Conservation (phyloP, 2,113 vertebrate species). For the Mirounga angustirostris region DNA sequence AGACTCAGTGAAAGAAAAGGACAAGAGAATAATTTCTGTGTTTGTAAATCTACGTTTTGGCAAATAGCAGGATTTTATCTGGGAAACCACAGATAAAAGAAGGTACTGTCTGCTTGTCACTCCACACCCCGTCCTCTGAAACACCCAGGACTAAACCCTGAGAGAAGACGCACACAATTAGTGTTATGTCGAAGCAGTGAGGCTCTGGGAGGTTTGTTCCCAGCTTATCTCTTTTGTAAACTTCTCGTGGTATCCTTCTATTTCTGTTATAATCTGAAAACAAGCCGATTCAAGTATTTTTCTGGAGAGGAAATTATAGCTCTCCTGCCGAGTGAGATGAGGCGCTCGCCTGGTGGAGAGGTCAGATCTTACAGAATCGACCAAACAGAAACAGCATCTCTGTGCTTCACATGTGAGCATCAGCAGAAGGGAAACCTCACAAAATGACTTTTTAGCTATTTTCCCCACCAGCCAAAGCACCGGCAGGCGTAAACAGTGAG, state of each 20-base stretch:
- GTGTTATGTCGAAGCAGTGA: not conserved
- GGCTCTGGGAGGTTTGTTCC: not conserved
- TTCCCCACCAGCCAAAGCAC: not conserved
- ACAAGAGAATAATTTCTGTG: not conserved
- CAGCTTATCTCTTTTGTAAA: not conserved
- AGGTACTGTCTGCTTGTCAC: not conserved
- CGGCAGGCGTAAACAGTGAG: not conserved
- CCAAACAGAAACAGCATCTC: not conserved
- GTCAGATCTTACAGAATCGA: not conserved
- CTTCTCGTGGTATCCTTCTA: not conserved
- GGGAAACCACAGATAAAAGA: not conserved
- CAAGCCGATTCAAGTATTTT: not conserved
- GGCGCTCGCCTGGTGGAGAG: not conserved
- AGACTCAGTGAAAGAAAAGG: not conserved
- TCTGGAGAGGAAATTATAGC: not conserved
- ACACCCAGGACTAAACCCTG: not conserved
- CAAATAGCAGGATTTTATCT: not conserved
- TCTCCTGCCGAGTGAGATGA: not conserved
- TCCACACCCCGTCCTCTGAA: not conserved
- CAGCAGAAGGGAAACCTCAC: not conserved
- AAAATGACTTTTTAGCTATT: not conserved
- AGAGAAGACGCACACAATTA: not conserved
- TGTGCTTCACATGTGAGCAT: not conserved
- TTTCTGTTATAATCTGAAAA: not conserved
- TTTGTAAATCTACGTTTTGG: not conserved